A percentile compares a stretch with the other conserved stretches of the same genome.
phyloP scores from a whole-genome alignment of 2,113 vertebrate species.

The Silurus glanis region DNA sequence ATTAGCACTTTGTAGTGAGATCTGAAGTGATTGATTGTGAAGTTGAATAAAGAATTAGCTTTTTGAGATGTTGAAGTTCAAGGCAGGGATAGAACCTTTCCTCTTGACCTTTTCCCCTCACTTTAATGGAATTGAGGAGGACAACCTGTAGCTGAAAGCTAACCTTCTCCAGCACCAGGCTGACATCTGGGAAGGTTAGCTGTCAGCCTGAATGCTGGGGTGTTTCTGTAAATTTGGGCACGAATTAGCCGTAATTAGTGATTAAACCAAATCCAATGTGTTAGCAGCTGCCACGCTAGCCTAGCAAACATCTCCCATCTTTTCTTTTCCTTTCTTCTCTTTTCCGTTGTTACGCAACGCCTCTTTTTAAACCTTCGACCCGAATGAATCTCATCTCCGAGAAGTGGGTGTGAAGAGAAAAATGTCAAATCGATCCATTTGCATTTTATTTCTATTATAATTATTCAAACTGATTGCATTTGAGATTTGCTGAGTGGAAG shows the following conservation, averaged over 20 bases:
- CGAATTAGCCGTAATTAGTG: slow-evolving; percentile 21
- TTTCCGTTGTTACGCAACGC: background rate
- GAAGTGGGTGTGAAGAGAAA: slow-evolving; percentile 24
- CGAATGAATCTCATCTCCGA: slow-evolving; percentile 30
- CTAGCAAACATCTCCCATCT: background rate
- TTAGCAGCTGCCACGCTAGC: background rate
- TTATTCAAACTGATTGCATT: slow-evolving; percentile 50
- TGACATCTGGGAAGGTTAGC: slow-evolving; percentile 51
- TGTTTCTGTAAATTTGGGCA: background rate
- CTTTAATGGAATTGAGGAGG: slow-evolving; percentile 11
- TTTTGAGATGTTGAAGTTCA: background rate
- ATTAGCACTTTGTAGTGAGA: background rate
- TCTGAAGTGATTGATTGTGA: background rate
- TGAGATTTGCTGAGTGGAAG: slow-evolving; percentile 7
- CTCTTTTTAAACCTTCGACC: background rate
- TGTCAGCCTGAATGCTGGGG: slow-evolving; percentile 17
- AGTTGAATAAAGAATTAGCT: background rate
- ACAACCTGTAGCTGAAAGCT: slow-evolving; percentile 41
- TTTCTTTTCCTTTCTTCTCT: background rate
- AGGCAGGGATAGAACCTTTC: background rate
- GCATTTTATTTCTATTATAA: slow-evolving; percentile 34
- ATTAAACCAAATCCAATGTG: slow-evolving; percentile 20
- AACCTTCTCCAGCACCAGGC: slow-evolving; percentile 10
- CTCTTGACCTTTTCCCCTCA: slow-evolving; percentile 27
- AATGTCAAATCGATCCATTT: slow-evolving; percentile 48